Percentiles rank a stretch among this genome's conserved stretches.
Conservation (phyloP, 1,140 invertebrate genomes). For the Temnothorax longispinosus region DNA sequence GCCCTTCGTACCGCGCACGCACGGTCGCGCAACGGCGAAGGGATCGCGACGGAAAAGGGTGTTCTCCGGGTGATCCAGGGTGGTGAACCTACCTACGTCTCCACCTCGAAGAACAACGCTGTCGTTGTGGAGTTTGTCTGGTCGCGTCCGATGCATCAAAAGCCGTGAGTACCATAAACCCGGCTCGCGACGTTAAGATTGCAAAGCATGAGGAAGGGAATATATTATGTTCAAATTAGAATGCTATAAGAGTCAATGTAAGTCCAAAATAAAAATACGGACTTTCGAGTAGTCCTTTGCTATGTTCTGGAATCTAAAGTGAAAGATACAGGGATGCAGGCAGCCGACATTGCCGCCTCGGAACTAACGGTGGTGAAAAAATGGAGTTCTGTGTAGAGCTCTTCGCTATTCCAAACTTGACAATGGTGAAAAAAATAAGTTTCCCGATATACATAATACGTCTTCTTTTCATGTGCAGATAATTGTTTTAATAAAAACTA, state of each 20-base stretch:
- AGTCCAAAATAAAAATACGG: background rate
- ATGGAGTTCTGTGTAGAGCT: background rate
- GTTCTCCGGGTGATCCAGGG: constrained; percentile 28
- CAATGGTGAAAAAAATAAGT: background rate
- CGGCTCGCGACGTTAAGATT: background rate
- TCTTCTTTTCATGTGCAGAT: background rate
- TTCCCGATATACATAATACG: background rate
- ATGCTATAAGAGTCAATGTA: background rate
- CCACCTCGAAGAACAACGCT: constrained; percentile 28
- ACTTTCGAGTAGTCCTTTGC: background rate
- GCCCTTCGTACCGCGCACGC: constrained; percentile 29
- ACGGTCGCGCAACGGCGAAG: constrained; percentile 24
- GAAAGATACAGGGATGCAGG: background rate
- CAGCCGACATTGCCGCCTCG: background rate
- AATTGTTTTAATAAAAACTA: background rate
- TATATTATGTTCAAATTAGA: background rate
- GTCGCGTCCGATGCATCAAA: constrained; percentile 65
- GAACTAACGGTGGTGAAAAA: background rate
- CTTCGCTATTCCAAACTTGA: background rate
- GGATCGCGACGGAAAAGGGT: constrained; percentile 21
- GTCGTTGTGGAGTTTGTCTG: constrained; percentile 28
- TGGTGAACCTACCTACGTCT: constrained; percentile 30
- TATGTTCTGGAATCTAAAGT: background rate
- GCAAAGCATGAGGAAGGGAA: background rate
- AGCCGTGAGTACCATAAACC: constrained; percentile 63